Conservation (phyloP, 2,888 invertebrate species). For the Dicycla oo region DNA sequence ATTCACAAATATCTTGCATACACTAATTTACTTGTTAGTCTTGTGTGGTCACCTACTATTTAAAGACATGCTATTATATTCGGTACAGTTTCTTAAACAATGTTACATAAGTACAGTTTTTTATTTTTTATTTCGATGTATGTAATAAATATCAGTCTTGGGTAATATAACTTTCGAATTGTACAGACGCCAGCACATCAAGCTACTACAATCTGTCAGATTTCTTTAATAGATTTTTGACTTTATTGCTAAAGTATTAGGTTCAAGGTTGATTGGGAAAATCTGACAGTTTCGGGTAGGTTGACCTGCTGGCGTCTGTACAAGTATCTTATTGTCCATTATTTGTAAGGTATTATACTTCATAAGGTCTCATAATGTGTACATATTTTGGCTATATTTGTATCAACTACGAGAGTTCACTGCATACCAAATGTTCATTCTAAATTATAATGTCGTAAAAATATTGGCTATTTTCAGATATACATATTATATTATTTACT, state of each 20-base stretch:
- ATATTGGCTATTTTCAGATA: constrained; percentile 80
- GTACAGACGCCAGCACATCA: too few relatives aligned
- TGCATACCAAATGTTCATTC: constrained; percentile 78
- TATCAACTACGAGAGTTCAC: constrained; percentile 72
- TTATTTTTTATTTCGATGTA: constrained; percentile 51
- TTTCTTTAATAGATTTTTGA: too few relatives aligned
- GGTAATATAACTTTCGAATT: constrained; percentile 74
- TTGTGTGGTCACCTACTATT: constrained; percentile 35
- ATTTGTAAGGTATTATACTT: constrained; percentile 74
- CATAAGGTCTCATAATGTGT: constrained; percentile 73
- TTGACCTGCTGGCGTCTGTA: too few relatives aligned
- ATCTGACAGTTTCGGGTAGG: too few relatives aligned
- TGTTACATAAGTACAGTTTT: constrained; percentile 60
- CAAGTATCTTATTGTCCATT: constrained; percentile 81
- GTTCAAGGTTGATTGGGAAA: too few relatives aligned
- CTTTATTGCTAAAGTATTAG: too few relatives aligned
- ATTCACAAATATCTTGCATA: constrained; percentile 40
- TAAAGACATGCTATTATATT: constrained; percentile 41
- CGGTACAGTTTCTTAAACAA: constrained; percentile 46
- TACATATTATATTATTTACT: constrained; percentile 70
- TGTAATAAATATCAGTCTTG: constrained; percentile 62
- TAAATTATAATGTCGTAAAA: constrained; percentile 72
- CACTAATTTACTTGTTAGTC: constrained; percentile 41
- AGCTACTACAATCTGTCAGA: too few relatives aligned
- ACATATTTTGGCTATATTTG: constrained; percentile 78